phyloP scores from a whole-genome alignment of 2,888 invertebrate genomes.

The Ennomos quercinarius region DNA sequence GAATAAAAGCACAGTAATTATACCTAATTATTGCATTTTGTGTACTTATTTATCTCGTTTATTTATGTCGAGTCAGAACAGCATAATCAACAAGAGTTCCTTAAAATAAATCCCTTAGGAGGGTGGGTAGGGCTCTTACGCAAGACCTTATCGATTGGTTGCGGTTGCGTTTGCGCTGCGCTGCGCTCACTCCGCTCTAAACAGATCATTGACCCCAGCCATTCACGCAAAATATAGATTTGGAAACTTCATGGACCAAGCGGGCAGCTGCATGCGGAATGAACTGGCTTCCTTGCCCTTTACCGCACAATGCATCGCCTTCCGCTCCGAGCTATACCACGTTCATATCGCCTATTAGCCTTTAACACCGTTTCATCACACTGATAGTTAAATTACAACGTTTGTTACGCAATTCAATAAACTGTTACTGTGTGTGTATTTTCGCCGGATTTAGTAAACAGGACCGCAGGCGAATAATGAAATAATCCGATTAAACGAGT shows the following conservation, averaged over 20 bases:
- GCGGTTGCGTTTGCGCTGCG: conserved; percentile 71
- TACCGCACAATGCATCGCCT: conserved; percentile 40
- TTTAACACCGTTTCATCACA: conserved; percentile 39
- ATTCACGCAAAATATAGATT: conserved; percentile 72
- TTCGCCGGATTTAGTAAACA: conserved; percentile 25
- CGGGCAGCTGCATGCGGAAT: conserved; percentile 62
- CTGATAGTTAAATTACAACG: conserved; percentile 26
- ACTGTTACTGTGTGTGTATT: conserved; percentile 25
- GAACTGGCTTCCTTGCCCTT: conserved; percentile 54
- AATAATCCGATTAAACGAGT: conserved; percentile 16
- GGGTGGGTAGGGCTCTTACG: conserved; percentile 72
- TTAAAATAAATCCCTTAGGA: conserved; percentile 68
- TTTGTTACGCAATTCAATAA: conserved; percentile 29
- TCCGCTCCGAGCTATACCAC: conserved; percentile 39
- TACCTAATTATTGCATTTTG: conserved; percentile 53
- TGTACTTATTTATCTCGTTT: conserved; percentile 35
- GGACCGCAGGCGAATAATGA: conserved; percentile 14
- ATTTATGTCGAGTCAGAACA: conserved; percentile 35
- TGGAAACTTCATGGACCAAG: conserved; percentile 59
- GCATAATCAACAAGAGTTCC: conserved; percentile 48
- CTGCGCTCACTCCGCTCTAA: conserved; percentile 69
- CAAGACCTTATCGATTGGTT: conserved; percentile 75
- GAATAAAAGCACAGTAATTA: conserved; percentile 49
- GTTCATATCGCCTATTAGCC: conserved; percentile 30
- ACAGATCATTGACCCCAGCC: conserved; percentile 73